Percentiles rank a stretch among this genome's conserved stretches.
Evolutionary conservation across 2,113 vertebrate species (phyloP).

Genomic region (Falcunculus frontatus): DNA sequence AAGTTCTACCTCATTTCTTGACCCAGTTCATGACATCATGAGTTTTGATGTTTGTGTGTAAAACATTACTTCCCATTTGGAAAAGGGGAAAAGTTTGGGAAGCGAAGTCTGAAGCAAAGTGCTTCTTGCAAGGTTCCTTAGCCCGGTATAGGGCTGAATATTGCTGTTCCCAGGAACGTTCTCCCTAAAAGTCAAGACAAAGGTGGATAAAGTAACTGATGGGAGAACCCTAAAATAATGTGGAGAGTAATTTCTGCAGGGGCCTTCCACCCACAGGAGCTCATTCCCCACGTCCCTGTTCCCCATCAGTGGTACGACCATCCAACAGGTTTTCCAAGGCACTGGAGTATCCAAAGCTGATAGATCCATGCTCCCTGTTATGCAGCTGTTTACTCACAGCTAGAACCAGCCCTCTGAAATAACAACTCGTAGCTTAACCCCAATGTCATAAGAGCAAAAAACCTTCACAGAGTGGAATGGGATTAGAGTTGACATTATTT

Average conservation of each 20-base stretch:
- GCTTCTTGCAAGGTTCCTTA: neutral
- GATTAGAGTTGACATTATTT: neutral
- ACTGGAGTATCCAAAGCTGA: neutral
- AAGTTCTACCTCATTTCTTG: neutral
- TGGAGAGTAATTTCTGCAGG: neutral
- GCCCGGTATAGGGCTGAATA: neutral
- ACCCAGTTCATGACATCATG: accelerated
- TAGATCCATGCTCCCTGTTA: neutral
- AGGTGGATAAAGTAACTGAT: neutral
- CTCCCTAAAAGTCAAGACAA: neutral
- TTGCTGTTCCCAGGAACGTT: neutral
- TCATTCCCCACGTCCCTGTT: neutral
- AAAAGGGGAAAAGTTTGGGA: neutral
- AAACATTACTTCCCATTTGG: neutral
- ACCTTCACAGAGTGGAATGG: neutral
- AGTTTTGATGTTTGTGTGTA: neutral
- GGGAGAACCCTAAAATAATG: neutral
- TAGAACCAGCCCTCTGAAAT: neutral
- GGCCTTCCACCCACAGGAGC: neutral
- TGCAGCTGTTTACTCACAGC: neutral
- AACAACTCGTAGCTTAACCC: neutral
- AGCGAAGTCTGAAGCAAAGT: neutral
- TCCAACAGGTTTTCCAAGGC: neutral
- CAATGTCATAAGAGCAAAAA: neutral
- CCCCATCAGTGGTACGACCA: neutral